A percentile compares a stretch with the other conserved stretches of the same genome.
phyloP scores from a whole-genome alignment of 2,888 invertebrate species.

The Megamerina dolium region DNA sequence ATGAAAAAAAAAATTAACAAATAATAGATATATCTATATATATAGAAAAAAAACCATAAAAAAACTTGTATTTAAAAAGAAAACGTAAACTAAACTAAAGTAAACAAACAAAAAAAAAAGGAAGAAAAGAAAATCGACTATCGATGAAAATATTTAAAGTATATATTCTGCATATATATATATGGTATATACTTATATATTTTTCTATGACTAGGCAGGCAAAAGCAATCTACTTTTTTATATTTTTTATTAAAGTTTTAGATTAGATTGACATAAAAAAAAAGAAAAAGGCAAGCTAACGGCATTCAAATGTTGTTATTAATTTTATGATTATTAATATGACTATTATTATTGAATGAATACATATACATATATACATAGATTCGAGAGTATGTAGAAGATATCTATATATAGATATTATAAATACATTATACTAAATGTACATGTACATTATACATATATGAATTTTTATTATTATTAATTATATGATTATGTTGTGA shows the following conservation, averaged over 20 bases:
- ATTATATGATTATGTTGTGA: conserved; percentile 13
- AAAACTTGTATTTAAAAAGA: conserved; percentile 9
- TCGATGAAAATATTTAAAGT: conserved; percentile 16
- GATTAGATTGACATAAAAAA: conserved; percentile 9
- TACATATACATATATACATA: too few relatives aligned
- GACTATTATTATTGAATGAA: too few relatives aligned
- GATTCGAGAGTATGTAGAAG: too few relatives aligned
- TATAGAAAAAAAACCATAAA: conserved; percentile 9
- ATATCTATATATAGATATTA: too few relatives aligned
- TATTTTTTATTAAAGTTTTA: conserved; percentile 11
- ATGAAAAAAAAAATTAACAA: too few relatives aligned
- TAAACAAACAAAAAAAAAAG: conserved; percentile 19
- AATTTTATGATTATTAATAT: conserved; percentile 14
- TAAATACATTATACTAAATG: conserved; percentile 21
- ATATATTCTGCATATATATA: conserved; percentile 10
- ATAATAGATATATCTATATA: too few relatives aligned
- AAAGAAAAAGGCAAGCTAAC: conserved; percentile 5
- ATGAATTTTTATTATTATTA: conserved; percentile 11
- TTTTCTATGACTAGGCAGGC: conserved; percentile 20
- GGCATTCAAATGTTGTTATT: conserved; percentile 23
- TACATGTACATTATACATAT: conserved; percentile 17
- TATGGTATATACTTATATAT: conserved; percentile 12
- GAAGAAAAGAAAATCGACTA: too few relatives aligned
- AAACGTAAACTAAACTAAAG: neutral
- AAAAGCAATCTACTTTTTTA: conserved; percentile 11